Evolutionary conservation across 2,888 invertebrate genomes (phyloP).

Genomic region (Agrotis clavis): DNA sequence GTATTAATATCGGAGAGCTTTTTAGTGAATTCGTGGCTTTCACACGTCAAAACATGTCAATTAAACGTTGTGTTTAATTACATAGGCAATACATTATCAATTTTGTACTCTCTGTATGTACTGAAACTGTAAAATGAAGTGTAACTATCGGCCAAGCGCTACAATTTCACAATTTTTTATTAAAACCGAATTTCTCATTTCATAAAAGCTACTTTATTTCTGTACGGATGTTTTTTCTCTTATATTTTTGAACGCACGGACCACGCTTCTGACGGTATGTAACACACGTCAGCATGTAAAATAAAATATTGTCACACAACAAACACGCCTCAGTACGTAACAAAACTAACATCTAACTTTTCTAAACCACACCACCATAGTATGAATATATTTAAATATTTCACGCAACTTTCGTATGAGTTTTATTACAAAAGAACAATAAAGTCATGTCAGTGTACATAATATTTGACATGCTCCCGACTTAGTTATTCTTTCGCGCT

Average conservation of each 20-base stretch:
- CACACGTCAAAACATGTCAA: not conserved
- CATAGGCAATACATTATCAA: not conserved
- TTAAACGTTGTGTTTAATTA: not conserved
- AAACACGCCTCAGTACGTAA: not conserved
- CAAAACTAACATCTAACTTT: slow-evolving; percentile 3
- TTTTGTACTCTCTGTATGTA: not conserved
- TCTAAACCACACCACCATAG: slow-evolving; percentile 17
- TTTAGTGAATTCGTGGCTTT: not conserved
- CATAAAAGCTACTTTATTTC: not conserved
- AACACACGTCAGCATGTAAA: not conserved
- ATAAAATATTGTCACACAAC: slow-evolving; percentile 11
- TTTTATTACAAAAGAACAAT: slow-evolving; percentile 38
- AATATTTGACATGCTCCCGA: slow-evolving; percentile 26
- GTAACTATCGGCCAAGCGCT: not conserved
- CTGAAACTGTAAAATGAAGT: not conserved
- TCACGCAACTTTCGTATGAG: slow-evolving; percentile 23
- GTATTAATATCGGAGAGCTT: not conserved
- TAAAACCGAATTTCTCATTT: not conserved
- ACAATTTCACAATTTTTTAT: not conserved
- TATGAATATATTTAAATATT: slow-evolving; percentile 51
- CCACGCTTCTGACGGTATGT: not conserved
- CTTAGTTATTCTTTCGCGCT: slow-evolving; percentile 12
- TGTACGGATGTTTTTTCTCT: too few species aligned
- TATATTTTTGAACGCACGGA: not conserved
- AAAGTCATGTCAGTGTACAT: slow-evolving; percentile 16